Percentiles rank a stretch among this genome's conserved stretches.
phyloP scores from a whole-genome alignment of 2,113 vertebrate species.

The Apeltes quadracus region DNA sequence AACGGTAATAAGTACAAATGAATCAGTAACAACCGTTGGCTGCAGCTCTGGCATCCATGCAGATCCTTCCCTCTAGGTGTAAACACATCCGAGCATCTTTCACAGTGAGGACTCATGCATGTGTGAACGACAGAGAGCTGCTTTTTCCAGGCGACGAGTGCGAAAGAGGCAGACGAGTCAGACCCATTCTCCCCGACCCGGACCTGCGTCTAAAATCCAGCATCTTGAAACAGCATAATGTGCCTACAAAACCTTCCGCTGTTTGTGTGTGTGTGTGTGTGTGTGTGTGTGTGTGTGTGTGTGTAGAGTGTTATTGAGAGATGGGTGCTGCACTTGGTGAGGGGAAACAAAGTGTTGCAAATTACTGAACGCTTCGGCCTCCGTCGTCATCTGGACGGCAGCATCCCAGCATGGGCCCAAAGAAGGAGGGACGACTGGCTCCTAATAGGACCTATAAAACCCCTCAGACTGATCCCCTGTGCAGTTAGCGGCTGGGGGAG shows the following conservation, averaged over 20 bases:
- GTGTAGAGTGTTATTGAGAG: background rate
- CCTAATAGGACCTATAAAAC: slow-evolving; percentile 71
- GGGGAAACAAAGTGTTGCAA: slow-evolving; percentile 54
- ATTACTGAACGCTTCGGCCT: slow-evolving; percentile 47
- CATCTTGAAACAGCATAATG: slow-evolving; percentile 27
- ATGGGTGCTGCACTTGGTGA: slow-evolving; percentile 26
- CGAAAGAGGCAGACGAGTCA: slow-evolving; percentile 41
- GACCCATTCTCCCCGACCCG: slow-evolving; percentile 25
- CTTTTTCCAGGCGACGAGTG: slow-evolving; percentile 46
- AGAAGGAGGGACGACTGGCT: slow-evolving; percentile 72
- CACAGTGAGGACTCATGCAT: slow-evolving; percentile 12
- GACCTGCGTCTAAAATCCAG: slow-evolving; percentile 47
- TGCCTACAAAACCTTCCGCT: slow-evolving; percentile 28
- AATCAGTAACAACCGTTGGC: slow-evolving; percentile 1
- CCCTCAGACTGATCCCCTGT: slow-evolving; percentile 60
- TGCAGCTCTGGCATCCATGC: slow-evolving; percentile 12
- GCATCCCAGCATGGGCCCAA: slow-evolving; percentile 68
- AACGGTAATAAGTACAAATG: background rate
- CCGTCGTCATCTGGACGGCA: slow-evolving; percentile 66
- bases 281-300: slow-evolving; percentile 1
- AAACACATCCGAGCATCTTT: slow-evolving; percentile 44
- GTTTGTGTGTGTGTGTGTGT: slow-evolving; percentile 3
- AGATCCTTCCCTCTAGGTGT: slow-evolving; percentile 20
- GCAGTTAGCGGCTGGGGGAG: slow-evolving; percentile 69
- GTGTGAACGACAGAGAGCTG: slow-evolving; percentile 36